Evolutionary conservation across 2,888 invertebrate species (phyloP), one percentile per base, ranked within the genome.

Genomic region (Camptogramma bilineatum): DNA sequence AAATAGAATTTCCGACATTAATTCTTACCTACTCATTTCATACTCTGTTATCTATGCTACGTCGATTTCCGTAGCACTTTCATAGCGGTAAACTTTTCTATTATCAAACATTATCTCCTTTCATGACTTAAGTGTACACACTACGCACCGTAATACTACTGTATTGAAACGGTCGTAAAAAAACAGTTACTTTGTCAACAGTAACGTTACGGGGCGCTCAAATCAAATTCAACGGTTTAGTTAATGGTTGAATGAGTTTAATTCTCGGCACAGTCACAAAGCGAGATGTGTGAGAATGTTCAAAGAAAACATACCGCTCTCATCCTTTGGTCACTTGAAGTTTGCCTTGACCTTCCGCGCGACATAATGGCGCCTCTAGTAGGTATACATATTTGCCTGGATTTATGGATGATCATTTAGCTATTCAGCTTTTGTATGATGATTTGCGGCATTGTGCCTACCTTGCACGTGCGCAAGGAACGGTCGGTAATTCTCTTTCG

Each of bases 331-430:
- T 60, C 64, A 60, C 64, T 70, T 65, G 44, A 65, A 61, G 34
- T 31, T 68, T 44, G 66, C 72, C 72, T 73, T 73, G 72, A 71
- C 72, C 69, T 70, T 65, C 52, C 19, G 34, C 31, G 24, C 57
- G 64, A 61, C 64, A 69, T 66, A 67, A 69, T 61, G 62, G 67
- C 66, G 56, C 60, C 60, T 28, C 24, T 51, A 48, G 44, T 52
- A n/a, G n/a, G n/a, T n/a, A n/a, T n/a, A n/a, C n/a, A 46, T 66
- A 55, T 67, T 63, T 67, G 60, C 59, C 55, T 18, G 50, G 59
- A 67, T 70, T 58, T 70, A 70, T 69, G 61, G 60, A 66, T 64
- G 56, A 65, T 67, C 61, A 65, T 67, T 62, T 68, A 62, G 54
- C 57, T 62, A 69, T 64, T 56, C 51, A 50, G 44, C 56, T 59